phyloP scores from a whole-genome alignment of 2,888 invertebrate genomes.

The Andrena flavipes region DNA sequence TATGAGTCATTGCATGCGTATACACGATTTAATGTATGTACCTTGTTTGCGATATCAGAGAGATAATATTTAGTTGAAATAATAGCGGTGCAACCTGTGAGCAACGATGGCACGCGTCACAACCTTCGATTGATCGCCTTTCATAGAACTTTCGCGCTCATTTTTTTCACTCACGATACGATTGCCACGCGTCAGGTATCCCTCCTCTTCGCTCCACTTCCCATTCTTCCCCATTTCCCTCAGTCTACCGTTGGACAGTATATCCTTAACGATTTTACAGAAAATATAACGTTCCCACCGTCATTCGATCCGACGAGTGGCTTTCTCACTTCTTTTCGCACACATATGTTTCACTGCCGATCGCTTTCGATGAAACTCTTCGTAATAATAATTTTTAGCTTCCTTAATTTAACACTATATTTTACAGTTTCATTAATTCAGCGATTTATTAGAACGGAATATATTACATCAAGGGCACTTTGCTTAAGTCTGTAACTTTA shows the following conservation, averaged over 20 bases:
- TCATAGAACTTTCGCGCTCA: slow-evolving; percentile 60
- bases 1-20: neutral
- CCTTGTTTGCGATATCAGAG: neutral
- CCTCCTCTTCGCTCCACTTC: slow-evolving; percentile 9
- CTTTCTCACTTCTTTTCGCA: neutral
- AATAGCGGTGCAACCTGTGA: slow-evolving; percentile 10
- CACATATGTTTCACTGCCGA: neutral
- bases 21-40: neutral
- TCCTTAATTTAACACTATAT: neutral
- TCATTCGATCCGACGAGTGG: too few species aligned
- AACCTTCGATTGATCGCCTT: slow-evolving; percentile 62
- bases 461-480: neutral
- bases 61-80: slow-evolving; percentile 5
- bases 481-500: neutral
- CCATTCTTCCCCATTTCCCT: slow-evolving; percentile 1
- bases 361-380: neutral
- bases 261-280: neutral
- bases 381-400: neutral
- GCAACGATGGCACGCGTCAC: slow-evolving; percentile 53
- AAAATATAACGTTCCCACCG: too few species aligned
- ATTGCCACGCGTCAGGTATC: slow-evolving; percentile 57
- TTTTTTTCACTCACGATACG: slow-evolving; percentile 24
- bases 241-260: neutral
- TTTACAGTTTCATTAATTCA: neutral
- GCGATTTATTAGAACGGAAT: neutral